Percentiles rank a stretch among this genome's conserved stretches.
phyloP scores from a whole-genome alignment of 2,797 vertebrate genomes.

The Nasua narica region DNA sequence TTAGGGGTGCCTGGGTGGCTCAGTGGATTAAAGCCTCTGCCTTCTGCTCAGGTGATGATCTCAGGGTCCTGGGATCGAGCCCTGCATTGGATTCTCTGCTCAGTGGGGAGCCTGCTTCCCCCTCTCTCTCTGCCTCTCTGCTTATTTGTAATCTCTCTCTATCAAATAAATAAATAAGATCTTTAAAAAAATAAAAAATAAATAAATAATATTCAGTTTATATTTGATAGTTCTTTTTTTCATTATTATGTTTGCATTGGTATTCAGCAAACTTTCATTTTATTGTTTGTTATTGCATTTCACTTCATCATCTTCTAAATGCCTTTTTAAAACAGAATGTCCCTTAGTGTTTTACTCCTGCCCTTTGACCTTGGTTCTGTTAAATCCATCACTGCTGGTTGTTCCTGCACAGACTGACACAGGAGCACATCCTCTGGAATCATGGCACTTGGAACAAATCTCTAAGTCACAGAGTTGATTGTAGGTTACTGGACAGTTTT shows the following conservation, averaged over 20 bases:
- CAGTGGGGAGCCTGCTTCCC: too few species aligned
- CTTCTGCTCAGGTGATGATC: too few species aligned
- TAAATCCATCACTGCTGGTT: background rate
- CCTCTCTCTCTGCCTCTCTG: too few species aligned
- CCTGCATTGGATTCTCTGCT: too few species aligned
- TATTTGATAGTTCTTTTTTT: background rate
- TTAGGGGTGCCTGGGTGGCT: too few species aligned
- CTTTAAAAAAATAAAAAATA: too few species aligned
- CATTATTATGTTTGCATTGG: background rate
- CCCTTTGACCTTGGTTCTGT: background rate
- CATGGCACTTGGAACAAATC: background rate
- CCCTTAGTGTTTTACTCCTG: background rate
- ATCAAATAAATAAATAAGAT: too few species aligned
- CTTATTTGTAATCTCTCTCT: too few species aligned
- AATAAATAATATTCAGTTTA: background rate
- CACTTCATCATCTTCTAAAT: background rate
- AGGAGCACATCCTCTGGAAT: background rate
- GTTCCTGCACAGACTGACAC: background rate
- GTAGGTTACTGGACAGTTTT: background rate
- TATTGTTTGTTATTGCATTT: background rate
- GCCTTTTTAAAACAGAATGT: background rate
- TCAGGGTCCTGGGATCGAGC: too few species aligned
- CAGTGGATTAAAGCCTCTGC: too few species aligned
- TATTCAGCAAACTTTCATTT: background rate
- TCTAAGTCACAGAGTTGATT: background rate